Base-by-base conservation (phyloP, 2,113 vertebrate species). In the Coregonus clupeaformis region DNA sequence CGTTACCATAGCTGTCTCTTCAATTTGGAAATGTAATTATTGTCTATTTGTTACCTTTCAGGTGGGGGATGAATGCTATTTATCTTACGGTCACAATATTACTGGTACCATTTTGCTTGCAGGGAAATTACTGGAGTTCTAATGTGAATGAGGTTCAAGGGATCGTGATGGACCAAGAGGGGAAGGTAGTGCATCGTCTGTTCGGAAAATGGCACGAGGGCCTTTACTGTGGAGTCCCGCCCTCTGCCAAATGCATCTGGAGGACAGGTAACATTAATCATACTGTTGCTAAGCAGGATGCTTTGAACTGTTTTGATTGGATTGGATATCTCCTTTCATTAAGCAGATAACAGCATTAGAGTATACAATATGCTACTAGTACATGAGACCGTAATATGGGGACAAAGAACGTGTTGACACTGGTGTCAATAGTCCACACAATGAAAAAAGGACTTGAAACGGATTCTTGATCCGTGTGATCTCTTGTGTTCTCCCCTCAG, bases 161-260 rank as follows among this genome's bases (percentile, higher is more conserved):
- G 5, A 94, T 97, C 72, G 94, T 99, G 80, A 98, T 98, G 91
- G 97, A 98, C 78, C 97, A 98, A 82, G 97, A 99, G 84, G 98
- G 98, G 45, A 98, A 98, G 84, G 95, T 96, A 70, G 94, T 97
- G 30, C 97, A 98, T 88, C 94, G 96, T 64, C 95, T 99, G 2
- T 99, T 99, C 89, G 98, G 98, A 30, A 99, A 98, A 84, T 99
- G 98, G 98, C 97, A 98, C 0, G 98, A 99, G 87, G 97, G 97
- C 3, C 92, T 99, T 73, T 99, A 95, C 77, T 98, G 98, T 45
- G 98, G 98, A 0, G 92, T 98, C 81, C 95, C 96, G 22, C 97
- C 97, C 18, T 98, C 98, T 12, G 98, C 98, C 66, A 99, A 97
- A 89, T 99, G 98, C 81, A 86, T 98, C 88, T 99, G 98, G 98